phyloP scores from a whole-genome alignment of 2,797 vertebrate genomes.

The Chiloscyllium punctatum region DNA sequence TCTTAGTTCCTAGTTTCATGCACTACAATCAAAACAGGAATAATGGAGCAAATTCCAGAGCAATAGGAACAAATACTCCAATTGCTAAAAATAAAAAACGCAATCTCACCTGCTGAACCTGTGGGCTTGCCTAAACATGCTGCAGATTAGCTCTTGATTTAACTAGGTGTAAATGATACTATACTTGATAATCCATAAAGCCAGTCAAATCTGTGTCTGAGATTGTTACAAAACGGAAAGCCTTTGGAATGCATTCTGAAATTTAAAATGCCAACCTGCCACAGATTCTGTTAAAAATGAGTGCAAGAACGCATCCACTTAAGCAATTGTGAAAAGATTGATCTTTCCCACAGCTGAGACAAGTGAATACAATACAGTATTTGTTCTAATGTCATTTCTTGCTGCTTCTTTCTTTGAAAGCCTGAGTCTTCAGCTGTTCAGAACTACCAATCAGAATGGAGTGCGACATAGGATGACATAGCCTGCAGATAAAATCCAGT shows the following conservation, averaged over 20 bases:
- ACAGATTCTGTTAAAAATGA: background rate
- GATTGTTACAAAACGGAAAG: conserved; percentile 1
- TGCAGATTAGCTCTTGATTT: background rate
- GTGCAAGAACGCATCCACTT: conserved; percentile 40
- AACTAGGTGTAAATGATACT: background rate
- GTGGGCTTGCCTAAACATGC: background rate
- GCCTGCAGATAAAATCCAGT: conserved; percentile 33
- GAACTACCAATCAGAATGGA: conserved; percentile 37
- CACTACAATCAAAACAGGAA: background rate
- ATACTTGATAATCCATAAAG: background rate
- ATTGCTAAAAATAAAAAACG: conserved; percentile 7
- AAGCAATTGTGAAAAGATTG: conserved; percentile 43
- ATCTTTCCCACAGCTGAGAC: conserved; percentile 48
- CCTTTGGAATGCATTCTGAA: background rate
- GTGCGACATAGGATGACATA: conserved; percentile 20
- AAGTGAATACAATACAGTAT: conserved; percentile 45
- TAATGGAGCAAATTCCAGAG: background rate
- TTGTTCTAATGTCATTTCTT: conserved; percentile 41
- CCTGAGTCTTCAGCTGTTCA: conserved; percentile 47
- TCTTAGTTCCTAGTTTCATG: too few species aligned
- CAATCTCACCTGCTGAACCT: conserved; percentile 18
- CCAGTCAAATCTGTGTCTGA: background rate
- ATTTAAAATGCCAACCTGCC: conserved; percentile 7
- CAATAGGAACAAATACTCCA: background rate
- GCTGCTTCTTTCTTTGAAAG: conserved; percentile 40